A percentile compares a stretch with the other conserved stretches of the same genome.
These are phyloP conservation scores for Schrankia costaestrigalis DNA, from an alignment of 2,888 invertebrate genomes.

Conservation along the genomic window DNA sequence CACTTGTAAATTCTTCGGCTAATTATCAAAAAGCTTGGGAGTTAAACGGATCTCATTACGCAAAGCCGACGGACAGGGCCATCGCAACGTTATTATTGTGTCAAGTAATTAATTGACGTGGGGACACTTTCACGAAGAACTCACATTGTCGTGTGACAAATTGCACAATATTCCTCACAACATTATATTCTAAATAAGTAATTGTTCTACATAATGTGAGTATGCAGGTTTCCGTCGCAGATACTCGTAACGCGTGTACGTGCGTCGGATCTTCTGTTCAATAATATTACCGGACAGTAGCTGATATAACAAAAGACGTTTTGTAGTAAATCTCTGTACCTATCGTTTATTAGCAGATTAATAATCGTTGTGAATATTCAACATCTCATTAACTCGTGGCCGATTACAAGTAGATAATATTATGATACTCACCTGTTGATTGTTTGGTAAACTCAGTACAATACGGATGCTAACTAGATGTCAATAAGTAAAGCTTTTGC, in stretches of 20 bases:
- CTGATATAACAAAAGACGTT: not conserved
- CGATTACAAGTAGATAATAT: slow-evolving; percentile 46
- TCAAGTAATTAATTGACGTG: slow-evolving; percentile 42
- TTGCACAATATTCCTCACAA: slow-evolving; percentile 49
- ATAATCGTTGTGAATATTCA: slow-evolving; percentile 71
- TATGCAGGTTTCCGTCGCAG: slow-evolving; percentile 14
- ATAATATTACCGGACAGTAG: slow-evolving; percentile 20
- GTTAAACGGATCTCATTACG: slow-evolving; percentile 34
- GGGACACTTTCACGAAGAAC: slow-evolving; percentile 58
- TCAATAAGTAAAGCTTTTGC: slow-evolving; percentile 49
- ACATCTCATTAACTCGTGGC: slow-evolving; percentile 44
- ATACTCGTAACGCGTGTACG: slow-evolving; percentile 5
- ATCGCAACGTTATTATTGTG: slow-evolving; percentile 40
- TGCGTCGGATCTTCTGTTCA: slow-evolving; percentile 21
- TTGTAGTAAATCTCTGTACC: slow-evolving; percentile 48
- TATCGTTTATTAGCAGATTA: slow-evolving; percentile 51
- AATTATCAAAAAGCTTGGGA: slow-evolving; percentile 38
- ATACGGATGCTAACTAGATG: slow-evolving; percentile 21
- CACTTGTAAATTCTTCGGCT: slow-evolving; percentile 23
- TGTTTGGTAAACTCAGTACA: slow-evolving; percentile 21
- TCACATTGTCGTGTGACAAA: slow-evolving; percentile 53
- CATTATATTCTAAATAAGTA: slow-evolving; percentile 46
- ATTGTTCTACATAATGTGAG: slow-evolving; percentile 40
- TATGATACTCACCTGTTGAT: slow-evolving; percentile 37
- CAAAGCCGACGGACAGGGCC: slow-evolving; percentile 20